Percentiles rank a stretch among this genome's conserved stretches.
Conservation (phyloP, 2,888 invertebrate species). For the Metacarcinus magister region DNA sequence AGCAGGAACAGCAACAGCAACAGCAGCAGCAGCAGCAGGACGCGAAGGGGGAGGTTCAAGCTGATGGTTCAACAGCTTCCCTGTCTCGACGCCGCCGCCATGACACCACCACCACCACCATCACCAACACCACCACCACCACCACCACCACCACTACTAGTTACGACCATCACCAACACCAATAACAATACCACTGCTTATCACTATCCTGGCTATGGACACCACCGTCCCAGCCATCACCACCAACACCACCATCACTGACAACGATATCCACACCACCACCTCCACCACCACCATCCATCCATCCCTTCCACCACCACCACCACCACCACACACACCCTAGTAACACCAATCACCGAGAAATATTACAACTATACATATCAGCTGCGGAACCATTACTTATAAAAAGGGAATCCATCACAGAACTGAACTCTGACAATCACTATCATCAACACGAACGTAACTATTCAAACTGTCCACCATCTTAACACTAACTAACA, state of each 20-base stretch:
- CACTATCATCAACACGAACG: neutral
- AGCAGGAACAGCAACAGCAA: neutral
- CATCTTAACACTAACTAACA: no score
- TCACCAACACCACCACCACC: neutral
- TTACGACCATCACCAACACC: neutral
- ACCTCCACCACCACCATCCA: neutral
- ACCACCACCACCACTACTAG: neutral
- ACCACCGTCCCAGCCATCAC: neutral
- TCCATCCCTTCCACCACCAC: neutral
- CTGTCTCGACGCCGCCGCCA: conserved; percentile 34
- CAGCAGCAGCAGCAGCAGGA: neutral
- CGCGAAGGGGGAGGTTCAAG: conserved; percentile 16
- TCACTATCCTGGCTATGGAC: neutral
- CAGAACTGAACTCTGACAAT: neutral
- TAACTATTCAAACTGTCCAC: neutral
- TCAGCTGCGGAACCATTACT: neutral
- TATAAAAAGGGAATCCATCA: neutral
- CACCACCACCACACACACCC: neutral
- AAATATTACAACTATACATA: neutral
- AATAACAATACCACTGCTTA: conserved; percentile 8
- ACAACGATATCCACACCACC: neutral
- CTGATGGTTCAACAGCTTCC: conserved; percentile 34
- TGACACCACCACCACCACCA: conserved; percentile 33
- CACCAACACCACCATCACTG: neutral
- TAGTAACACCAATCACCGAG: neutral